These are phyloP conservation scores for Sylvia borin DNA, from an alignment of 2,797 vertebrate species.

Conservation along the genomic window DNA sequence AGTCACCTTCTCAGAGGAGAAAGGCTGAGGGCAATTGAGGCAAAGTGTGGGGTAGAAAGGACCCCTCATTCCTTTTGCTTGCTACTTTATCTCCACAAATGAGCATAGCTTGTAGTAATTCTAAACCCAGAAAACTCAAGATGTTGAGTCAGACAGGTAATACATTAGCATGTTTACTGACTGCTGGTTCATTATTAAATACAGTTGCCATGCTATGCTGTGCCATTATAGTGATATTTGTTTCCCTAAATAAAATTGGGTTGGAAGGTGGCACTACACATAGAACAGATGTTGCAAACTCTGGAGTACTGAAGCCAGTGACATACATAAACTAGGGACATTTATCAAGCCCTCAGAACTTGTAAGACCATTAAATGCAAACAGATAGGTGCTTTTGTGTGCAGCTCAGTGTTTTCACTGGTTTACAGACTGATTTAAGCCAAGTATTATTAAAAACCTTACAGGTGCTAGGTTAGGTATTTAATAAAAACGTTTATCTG, in stretches of 20 bases:
- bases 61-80: neutral
- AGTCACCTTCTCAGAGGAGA: neutral
- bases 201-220: constrained; percentile 29
- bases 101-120: neutral
- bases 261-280: constrained; percentile 40
- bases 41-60: neutral
- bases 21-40: neutral
- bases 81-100: constrained; percentile 12
- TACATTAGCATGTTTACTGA: constrained; percentile 5
- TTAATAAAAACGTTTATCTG: constrained; percentile 65
- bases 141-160: constrained; percentile 6
- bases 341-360: neutral
- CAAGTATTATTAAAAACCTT: constrained; percentile 54
- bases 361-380: constrained; percentile 33
- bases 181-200: constrained; percentile 29
- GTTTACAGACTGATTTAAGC: constrained; percentile 57
- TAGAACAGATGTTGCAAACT: constrained; percentile 26
- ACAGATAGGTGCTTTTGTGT: constrained; percentile 6
- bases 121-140: constrained; percentile 10
- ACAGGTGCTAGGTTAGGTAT: constrained; percentile 39
- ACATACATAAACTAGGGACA: neutral
- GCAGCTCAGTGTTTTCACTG: constrained; percentile 31
- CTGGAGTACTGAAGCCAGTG: constrained; percentile 21
- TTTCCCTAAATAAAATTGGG: neutral
- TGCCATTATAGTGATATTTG: neutral